Evolutionary conservation across 1,140 invertebrate genomes (phyloP).

Genomic region (Eriocheir sinensis): DNA sequence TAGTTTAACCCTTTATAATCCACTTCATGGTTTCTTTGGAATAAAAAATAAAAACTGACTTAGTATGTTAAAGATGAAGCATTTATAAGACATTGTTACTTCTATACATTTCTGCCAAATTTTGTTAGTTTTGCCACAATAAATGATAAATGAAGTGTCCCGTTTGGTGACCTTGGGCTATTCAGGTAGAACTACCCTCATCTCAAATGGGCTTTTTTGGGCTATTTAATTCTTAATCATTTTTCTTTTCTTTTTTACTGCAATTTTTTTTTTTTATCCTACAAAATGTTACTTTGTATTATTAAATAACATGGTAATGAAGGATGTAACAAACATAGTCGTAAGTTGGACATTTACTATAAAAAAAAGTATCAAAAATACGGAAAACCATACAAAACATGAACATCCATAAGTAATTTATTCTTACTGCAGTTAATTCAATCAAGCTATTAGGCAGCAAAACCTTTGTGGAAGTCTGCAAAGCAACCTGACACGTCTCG

Average conservation of each 20-base stretch:
- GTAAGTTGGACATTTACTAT: background rate
- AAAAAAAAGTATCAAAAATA: background rate
- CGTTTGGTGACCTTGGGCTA: background rate
- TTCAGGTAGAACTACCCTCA: background rate
- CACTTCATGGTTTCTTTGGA: background rate
- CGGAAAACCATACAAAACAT: background rate
- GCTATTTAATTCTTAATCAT: background rate
- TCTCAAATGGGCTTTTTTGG: background rate
- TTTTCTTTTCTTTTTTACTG: background rate
- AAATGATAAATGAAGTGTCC: background rate
- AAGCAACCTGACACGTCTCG: background rate
- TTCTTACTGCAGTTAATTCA: background rate
- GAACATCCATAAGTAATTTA: background rate
- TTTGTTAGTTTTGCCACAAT: background rate
- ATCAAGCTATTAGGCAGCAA: background rate
- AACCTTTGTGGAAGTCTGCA: background rate
- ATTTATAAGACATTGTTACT: slow-evolving; percentile 4
- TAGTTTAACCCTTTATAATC: background rate
- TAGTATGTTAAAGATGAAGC: background rate
- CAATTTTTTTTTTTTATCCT: background rate
- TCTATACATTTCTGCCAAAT: background rate
- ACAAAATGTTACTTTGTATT: background rate
- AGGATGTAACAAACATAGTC: background rate
- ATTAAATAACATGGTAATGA: background rate
- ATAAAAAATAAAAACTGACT: too few species aligned